Base-by-base conservation (phyloP, 2,888 invertebrate genomes). In the Sphaerophoria rueppellii region DNA sequence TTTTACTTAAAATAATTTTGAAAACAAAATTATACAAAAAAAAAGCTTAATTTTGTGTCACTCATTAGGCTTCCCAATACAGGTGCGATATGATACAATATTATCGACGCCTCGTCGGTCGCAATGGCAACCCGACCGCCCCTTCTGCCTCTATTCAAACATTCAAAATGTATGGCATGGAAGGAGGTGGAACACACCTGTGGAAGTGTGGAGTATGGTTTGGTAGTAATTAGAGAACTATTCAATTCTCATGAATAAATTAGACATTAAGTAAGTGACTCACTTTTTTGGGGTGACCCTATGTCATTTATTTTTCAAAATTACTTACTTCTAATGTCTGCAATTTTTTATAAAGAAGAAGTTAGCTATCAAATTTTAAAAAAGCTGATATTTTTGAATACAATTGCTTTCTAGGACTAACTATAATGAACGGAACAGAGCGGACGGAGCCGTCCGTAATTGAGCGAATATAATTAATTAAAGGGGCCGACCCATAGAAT, bases 241-340 rank as follows among this genome's bases (percentile, higher is more conserved):
- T 75, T 75, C 71, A 75, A 50, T 71, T 52, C 67, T 46, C 83
- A 72, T 79, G 75, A 83, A 83, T 83, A 75, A 79, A 79, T 83
- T 79, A 75, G 16, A 4, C 55, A n/a, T 63, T 32, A 24, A 24
- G 40, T 58, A 40, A 24, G 7, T 78, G 63, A 48, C 35, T 50
- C 70, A 65, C 24, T 24, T 0, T 24, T 24, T 43, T 24, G n/a
- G 12, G 3, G 60, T 60, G 60, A 60, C 60, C 60, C 37, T 12
- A 0, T 5, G 4, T 54, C 4, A 3, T 55, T 55, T 32, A 12
- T 12, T 24, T 6, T 52, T 52, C 12, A 43, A 9, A 2, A 9
- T 43, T 9, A 7, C 11, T 43, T 9, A 11, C 12, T 24, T 24
- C 2, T 2, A 24, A 24, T 24, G 24, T 24, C 24, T 24, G 24